Base-by-base conservation (phyloP, 2,888 invertebrate genomes). In the Lacanobia oleracea region DNA sequence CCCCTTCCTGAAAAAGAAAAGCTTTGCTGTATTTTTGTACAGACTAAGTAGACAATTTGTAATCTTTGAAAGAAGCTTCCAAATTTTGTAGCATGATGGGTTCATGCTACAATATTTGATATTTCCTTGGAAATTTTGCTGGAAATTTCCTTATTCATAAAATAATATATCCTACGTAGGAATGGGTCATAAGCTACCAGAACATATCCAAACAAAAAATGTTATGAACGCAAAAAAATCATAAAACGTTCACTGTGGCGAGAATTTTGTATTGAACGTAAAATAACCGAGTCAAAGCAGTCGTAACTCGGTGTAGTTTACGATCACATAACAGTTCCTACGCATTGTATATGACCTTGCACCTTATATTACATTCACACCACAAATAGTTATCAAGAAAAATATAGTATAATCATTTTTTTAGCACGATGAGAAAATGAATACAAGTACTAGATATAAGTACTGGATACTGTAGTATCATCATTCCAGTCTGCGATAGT, bases 1-100 rank as follows among this genome's bases (percentile, higher is more conserved):
- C 43, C 6, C 27, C 45, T 43, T 79, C 65, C 87, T 87, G 86
- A 40, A 87, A 77, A 37, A 70, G 65, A 80, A 53, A 75, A 43
- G 7, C 0, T 37, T 1, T 6, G 12, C 27, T 77, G 9, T 48
- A 66, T 48, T 67, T 23, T 48, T 40, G 14, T 21, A 33, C 14
- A 21, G 21, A 21, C 40, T 59, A 67, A 53, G 1, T n/a, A 33
- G 27, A 53, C 4, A 14, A 10, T 54, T 23, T 21, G 8, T 53
- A 18, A 5, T 27, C 27, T 27, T 27, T 3, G 12, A 37, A n/a
- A 4, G 4, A 27, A 51, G 40, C 10, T 43, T 51, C 5, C 0
- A 2, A 40, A 21, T 43, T 43, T 56, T 23, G 4, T 40, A 16
- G 0, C 16, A n/a, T 33, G 14, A n/a, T n/a, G n/a, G n/a, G n/a